Conservation (phyloP, 2,888 invertebrate species). For the Myopa tessellatipennis region DNA sequence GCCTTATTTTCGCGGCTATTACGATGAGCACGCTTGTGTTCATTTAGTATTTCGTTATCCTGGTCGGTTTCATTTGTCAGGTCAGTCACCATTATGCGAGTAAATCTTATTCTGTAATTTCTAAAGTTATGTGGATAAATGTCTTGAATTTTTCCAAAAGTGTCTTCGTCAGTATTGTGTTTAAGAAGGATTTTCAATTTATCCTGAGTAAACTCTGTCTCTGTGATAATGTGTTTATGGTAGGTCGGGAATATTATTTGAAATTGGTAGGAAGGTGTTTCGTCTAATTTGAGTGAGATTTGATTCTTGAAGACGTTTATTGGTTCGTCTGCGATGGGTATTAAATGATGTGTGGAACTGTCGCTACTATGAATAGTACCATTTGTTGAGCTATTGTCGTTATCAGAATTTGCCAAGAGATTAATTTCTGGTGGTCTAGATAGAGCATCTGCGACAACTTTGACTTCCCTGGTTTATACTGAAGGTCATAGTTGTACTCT, state of each 20-base stretch:
- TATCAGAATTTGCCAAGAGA: too few relatives aligned
- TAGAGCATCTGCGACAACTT: too few relatives aligned
- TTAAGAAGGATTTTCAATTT: constrained; percentile 15
- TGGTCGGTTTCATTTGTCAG: constrained; percentile 22
- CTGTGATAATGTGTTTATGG: too few relatives aligned
- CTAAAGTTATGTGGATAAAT: constrained; percentile 16
- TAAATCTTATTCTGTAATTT: constrained; percentile 6
- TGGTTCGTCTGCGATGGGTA: background rate
- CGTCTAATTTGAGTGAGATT: too few relatives aligned
- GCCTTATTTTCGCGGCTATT: constrained; percentile 8
- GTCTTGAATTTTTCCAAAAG: constrained; percentile 41
- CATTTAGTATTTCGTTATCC: constrained; percentile 13
- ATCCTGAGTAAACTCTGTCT: too few relatives aligned
- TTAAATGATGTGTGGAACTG: constrained; percentile 24
- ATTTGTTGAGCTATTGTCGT: background rate
- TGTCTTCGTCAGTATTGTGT: constrained; percentile 33
- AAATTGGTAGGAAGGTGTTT: too few relatives aligned
- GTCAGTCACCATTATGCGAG: constrained; percentile 9
- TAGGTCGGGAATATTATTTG: too few relatives aligned
- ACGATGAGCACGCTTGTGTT: background rate
- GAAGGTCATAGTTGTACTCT: too few relatives aligned
- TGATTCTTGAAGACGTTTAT: constrained; percentile 12
- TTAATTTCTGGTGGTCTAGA: too few relatives aligned
- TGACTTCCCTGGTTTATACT: too few relatives aligned
- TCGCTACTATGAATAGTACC: constrained; percentile 1